Percentiles rank a stretch among this genome's conserved stretches.
phyloP scores from a whole-genome alignment of 2,888 invertebrate species.

The Tachina fera region DNA sequence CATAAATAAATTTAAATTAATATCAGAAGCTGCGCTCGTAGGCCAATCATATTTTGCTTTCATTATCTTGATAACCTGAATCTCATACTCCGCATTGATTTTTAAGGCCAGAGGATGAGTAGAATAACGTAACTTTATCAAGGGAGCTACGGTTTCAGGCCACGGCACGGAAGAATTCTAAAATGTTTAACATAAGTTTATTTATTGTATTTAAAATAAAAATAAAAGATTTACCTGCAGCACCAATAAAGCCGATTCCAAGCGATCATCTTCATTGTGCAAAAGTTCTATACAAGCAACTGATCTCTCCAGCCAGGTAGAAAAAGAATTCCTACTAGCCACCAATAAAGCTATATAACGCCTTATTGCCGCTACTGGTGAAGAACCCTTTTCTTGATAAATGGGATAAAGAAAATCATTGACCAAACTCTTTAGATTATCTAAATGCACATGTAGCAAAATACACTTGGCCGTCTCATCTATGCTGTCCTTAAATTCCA shows the following conservation, averaged over 20 bases:
- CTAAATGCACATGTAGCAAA: conserved; percentile 81
- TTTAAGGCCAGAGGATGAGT: conserved; percentile 81
- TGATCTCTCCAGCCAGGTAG: conserved; percentile 81
- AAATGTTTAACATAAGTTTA: neutral
- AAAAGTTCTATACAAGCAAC: conserved; percentile 80
- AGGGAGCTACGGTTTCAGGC: conserved; percentile 79
- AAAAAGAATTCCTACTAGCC: conserved; percentile 77
- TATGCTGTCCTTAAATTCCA: conserved; percentile 76
- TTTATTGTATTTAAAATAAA: neutral
- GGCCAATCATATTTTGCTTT: conserved; percentile 83
- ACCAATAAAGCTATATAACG: conserved; percentile 80
- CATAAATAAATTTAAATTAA: conserved; percentile 79
- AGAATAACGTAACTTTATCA: conserved; percentile 80
- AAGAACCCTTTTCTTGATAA: conserved; percentile 80
- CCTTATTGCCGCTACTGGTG: conserved; percentile 78
- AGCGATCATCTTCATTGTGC: conserved; percentile 81
- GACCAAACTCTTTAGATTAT: conserved; percentile 79
- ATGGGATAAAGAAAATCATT: conserved; percentile 82
- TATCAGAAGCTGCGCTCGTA: conserved; percentile 77
- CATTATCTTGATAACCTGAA: conserved; percentile 82
- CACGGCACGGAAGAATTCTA: conserved; percentile 82
- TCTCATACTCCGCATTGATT: conserved; percentile 81
- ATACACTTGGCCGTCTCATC: conserved; percentile 81
- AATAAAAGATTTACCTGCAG: conserved; percentile 74
- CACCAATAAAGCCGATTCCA: conserved; percentile 79